Evolutionary conservation across 2,888 invertebrate genomes (phyloP).

Genomic region (Sialis lutaria): DNA sequence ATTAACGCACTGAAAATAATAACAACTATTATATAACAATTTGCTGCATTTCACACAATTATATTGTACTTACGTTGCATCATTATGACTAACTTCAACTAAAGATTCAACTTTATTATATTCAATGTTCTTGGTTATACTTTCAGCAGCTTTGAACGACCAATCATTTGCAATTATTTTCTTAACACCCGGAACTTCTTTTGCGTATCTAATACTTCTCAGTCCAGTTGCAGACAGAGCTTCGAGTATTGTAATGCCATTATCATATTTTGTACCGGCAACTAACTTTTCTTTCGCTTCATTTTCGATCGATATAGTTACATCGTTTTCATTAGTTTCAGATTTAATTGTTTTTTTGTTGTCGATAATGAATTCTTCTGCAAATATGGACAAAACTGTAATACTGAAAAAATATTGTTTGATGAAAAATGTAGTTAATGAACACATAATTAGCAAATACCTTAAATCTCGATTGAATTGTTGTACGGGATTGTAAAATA

Average conservation of each 20-base stretch:
- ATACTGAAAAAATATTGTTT: constrained; percentile 32
- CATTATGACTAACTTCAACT: constrained; percentile 59
- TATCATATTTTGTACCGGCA: constrained; percentile 20
- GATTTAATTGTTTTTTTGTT: constrained; percentile 6
- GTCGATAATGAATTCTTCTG: constrained; percentile 28
- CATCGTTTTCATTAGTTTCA: constrained; percentile 3
- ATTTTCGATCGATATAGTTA: constrained; percentile 2
- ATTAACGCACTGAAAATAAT: constrained; percentile 52
- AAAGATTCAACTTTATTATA: constrained; percentile 57
- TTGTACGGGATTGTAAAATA: constrained; percentile 97
- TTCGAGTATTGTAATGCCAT: constrained; percentile 62
- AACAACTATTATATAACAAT: constrained; percentile 1
- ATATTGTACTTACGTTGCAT: constrained; percentile 59
- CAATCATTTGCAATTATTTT: constrained; percentile 85
- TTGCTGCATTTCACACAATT: constrained; percentile 4
- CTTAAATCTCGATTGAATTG: constrained; percentile 94
- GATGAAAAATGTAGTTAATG: background rate
- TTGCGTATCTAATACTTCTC: constrained; percentile 88
- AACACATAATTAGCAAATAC: constrained; percentile 15
- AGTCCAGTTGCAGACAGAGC: constrained; percentile 92
- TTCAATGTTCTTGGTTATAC: constrained; percentile 64
- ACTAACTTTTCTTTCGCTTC: constrained; percentile 4
- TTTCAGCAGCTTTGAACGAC: constrained; percentile 65
- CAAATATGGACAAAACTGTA: constrained; percentile 51
- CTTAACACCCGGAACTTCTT: constrained; percentile 71